Conservation (phyloP, 2,888 invertebrate species). For the Eulithis testata region DNA sequence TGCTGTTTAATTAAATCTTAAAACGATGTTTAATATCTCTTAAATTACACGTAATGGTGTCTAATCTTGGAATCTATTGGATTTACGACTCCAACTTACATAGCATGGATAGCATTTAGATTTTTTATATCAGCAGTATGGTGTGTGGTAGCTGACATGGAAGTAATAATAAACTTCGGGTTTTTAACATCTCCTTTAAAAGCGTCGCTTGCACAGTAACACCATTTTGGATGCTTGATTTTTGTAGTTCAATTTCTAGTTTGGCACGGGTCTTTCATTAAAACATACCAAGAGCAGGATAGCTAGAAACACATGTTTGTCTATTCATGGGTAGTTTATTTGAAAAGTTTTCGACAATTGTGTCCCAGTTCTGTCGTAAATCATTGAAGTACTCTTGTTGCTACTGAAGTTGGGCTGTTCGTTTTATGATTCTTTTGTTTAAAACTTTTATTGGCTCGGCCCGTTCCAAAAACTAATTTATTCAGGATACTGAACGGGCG, state of each 20-base stretch:
- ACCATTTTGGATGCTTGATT: too few relatives aligned
- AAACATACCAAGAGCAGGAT: slow-evolving; percentile 34
- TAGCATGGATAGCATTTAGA: slow-evolving; percentile 41
- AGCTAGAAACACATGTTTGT: slow-evolving; percentile 68
- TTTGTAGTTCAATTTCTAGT: slow-evolving; percentile 6
- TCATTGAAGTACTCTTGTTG: slow-evolving; percentile 77
- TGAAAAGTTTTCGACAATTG: slow-evolving; percentile 76
- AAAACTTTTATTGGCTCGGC: slow-evolving; percentile 81
- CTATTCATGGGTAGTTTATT: slow-evolving; percentile 77
- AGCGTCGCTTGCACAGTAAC: not conserved
- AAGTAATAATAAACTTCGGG: not conserved
- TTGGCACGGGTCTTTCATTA: slow-evolving; percentile 26
- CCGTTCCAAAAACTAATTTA: slow-evolving; percentile 82
- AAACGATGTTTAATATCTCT: slow-evolving; percentile 29
- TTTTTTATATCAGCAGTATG: not conserved
- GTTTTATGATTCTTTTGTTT: slow-evolving; percentile 84
- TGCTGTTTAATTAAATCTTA: slow-evolving; percentile 27
- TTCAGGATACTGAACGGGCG: slow-evolving; percentile 69
- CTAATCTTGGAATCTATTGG: slow-evolving; percentile 31
- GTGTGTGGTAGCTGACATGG: not conserved
- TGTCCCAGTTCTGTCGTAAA: slow-evolving; percentile 75
- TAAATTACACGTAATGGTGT: slow-evolving; percentile 35
- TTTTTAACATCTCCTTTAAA: slow-evolving; percentile 10
- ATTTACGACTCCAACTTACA: slow-evolving; percentile 28
- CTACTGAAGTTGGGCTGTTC: slow-evolving; percentile 74